Evolutionary conservation across 2,797 vertebrate species (phyloP).

Genomic region (Chiroxiphia lanceolata): DNA sequence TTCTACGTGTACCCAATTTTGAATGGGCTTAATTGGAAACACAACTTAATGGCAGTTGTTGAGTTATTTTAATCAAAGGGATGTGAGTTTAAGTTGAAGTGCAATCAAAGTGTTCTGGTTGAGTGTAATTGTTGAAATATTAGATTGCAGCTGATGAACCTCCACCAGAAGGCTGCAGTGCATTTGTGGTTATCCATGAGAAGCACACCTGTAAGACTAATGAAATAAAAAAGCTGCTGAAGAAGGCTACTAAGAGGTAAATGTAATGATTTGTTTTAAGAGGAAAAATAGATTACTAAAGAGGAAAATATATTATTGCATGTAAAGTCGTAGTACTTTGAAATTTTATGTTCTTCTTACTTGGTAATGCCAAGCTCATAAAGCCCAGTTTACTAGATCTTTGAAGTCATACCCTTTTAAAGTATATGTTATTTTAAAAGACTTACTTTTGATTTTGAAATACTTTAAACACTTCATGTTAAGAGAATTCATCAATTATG

Average conservation of each 20-base stretch:
- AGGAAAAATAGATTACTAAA: background rate
- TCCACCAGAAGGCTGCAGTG: conserved; percentile 86
- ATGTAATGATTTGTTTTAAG: background rate
- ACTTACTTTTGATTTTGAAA: background rate
- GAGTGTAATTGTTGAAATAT: conserved; percentile 72
- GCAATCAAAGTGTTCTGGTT: conserved; percentile 63
- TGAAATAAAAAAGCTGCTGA: conserved; percentile 93
- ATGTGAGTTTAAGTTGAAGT: conserved; percentile 53
- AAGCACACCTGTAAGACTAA: conserved; percentile 89
- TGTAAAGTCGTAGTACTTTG: background rate
- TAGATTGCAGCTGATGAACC: conserved; percentile 94
- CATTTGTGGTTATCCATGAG: conserved; percentile 91
- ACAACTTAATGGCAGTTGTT: conserved; percentile 54
- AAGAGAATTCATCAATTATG: background rate
- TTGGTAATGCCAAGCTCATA: background rate
- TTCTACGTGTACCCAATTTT: background rate
- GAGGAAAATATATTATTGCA: background rate
- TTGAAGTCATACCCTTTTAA: background rate
- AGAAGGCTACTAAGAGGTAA: conserved; percentile 88
- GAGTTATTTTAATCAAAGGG: conserved; percentile 73
- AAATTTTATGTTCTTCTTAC: background rate
- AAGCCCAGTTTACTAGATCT: background rate
- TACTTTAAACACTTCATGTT: background rate
- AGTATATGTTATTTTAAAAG: background rate
- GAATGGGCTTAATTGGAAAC: conserved; percentile 57